phyloP scores from a whole-genome alignment of 1,140 invertebrate genomes.

The Oedothorax gibbosus region DNA sequence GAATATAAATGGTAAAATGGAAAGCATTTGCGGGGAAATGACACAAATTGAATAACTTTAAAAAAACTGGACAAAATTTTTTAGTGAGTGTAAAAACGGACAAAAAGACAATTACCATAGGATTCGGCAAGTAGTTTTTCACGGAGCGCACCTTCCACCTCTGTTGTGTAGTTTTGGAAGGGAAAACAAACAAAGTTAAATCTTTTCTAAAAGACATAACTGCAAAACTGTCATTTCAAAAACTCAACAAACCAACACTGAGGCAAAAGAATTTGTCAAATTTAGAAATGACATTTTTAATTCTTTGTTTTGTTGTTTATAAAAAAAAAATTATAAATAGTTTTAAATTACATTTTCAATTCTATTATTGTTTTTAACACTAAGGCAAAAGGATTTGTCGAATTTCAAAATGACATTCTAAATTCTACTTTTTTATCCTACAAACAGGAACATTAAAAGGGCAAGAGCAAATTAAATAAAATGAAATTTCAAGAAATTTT shows the following conservation, averaged over 20 bases:
- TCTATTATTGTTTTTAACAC: neutral
- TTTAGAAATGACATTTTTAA: neutral
- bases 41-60: too few relatives aligned
- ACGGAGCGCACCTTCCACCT: conserved; percentile 28
- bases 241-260: conserved; percentile 12
- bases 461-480: too few relatives aligned
- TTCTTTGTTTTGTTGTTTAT: too few relatives aligned
- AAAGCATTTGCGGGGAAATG: too few relatives aligned
- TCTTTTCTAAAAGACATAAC: conserved; percentile 16
- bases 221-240: conserved; percentile 21
- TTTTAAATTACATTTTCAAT: too few relatives aligned
- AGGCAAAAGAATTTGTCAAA: conserved; percentile 3
- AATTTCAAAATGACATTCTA: neutral
- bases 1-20: too few relatives aligned
- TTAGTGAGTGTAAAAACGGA: neutral
- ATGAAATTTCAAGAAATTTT: too few relatives aligned
- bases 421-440: too few relatives aligned
- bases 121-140: conserved; percentile 50
- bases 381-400: conserved; percentile 1
- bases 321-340: too few relatives aligned
- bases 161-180: conserved; percentile 18
- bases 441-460: too few relatives aligned
- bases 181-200: conserved; percentile 16
- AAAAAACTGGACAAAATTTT: too few relatives aligned
- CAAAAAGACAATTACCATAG: conserved; percentile 54